These are phyloP conservation scores for Catagonus wagneri DNA, from an alignment of 2,113 vertebrate species.

Conservation along the genomic window DNA sequence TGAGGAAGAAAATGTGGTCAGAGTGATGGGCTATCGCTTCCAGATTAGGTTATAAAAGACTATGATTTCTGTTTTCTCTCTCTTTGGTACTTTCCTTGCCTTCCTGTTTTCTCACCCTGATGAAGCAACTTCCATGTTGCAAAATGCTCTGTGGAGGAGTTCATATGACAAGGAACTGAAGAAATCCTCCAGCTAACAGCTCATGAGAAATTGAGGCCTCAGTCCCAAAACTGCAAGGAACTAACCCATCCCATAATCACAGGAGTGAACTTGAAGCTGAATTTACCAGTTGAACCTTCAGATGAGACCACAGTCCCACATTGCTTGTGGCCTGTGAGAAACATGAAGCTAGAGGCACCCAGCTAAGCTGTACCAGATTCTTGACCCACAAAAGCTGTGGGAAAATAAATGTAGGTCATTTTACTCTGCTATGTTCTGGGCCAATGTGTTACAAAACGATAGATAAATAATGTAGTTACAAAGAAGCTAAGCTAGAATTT, in stretches of 20 bases:
- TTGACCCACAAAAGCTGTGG: not conserved
- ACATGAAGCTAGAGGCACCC: not conserved
- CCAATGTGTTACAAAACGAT: not conserved
- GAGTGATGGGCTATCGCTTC: not conserved
- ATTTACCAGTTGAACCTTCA: not conserved
- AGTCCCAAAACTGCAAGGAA: not conserved
- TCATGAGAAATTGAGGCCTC: not conserved
- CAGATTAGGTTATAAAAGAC: not conserved
- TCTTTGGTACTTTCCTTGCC: not conserved
- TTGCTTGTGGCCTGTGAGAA: not conserved
- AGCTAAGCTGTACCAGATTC: not conserved
- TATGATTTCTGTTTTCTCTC: not conserved
- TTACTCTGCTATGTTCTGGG: not conserved
- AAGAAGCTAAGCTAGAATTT: slow-evolving; percentile 3
- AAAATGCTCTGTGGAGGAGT: not conserved
- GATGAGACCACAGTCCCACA: not conserved
- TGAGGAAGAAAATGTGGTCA: not conserved
- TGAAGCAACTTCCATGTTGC: not conserved
- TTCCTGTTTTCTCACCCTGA: not conserved
- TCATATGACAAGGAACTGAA: not conserved
- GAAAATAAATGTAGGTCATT: not conserved
- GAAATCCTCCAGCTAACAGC: not conserved
- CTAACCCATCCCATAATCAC: not conserved
- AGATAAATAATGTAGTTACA: not conserved
- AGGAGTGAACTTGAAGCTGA: not conserved